phyloP scores from a whole-genome alignment of 2,888 invertebrate genomes.

The Eurytoma adleriae region DNA sequence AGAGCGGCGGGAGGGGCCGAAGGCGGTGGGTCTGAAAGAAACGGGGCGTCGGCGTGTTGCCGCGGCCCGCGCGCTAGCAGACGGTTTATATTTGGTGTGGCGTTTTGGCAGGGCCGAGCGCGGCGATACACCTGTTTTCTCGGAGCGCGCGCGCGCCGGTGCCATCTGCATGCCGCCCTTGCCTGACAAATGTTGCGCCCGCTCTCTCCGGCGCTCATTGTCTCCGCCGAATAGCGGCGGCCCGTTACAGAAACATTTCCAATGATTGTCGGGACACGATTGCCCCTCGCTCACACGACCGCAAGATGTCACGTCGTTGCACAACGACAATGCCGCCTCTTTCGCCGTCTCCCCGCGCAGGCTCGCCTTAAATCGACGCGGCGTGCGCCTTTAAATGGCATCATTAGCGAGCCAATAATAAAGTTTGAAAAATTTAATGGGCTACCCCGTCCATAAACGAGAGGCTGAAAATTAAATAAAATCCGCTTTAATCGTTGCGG shows the following conservation, averaged over 20 bases:
- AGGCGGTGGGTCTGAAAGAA: background rate
- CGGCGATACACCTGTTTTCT: constrained; percentile 63
- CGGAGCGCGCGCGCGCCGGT: constrained; percentile 62
- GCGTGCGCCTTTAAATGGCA: too few relatives aligned
- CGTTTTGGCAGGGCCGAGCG: constrained; percentile 53
- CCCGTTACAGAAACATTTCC: constrained; percentile 47
- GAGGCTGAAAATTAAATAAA: background rate
- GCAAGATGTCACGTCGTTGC: constrained; percentile 17
- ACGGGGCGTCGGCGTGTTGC: background rate
- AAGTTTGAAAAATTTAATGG: background rate
- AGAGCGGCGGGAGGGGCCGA: too few relatives aligned
- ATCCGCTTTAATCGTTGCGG: background rate
- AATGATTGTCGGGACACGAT: constrained; percentile 24
- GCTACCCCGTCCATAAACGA: background rate
- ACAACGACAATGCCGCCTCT: constrained; percentile 5
- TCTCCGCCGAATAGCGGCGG: constrained; percentile 33
- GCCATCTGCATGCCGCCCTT: constrained; percentile 57
- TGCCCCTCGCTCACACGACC: background rate
- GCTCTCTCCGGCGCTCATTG: constrained; percentile 22
- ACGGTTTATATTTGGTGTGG: constrained; percentile 52
- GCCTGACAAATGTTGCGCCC: constrained; percentile 46
- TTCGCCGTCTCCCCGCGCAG: background rate
- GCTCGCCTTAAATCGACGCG: too few relatives aligned
- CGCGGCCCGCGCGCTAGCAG: constrained; percentile 9
- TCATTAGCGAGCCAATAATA: too few relatives aligned